These are phyloP conservation scores for Nomada lathburiana DNA, from an alignment of 2,888 invertebrate genomes.

Conservation along the genomic window DNA sequence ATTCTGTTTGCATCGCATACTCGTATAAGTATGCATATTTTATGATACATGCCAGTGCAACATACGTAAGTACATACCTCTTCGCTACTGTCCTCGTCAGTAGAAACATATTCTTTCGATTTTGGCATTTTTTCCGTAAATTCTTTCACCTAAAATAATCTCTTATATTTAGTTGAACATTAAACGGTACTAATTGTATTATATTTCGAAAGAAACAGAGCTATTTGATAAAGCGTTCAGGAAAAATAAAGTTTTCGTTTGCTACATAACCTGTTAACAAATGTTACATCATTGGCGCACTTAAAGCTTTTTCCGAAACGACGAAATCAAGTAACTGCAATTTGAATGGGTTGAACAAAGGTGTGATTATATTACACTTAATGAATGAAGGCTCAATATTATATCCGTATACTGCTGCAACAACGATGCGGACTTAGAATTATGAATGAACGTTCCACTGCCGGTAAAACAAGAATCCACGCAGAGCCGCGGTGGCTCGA, in stretches of 20 bases:
- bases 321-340: too few relatives aligned
- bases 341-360: too few relatives aligned
- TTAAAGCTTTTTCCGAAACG: neutral
- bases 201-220: neutral
- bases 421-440: neutral
- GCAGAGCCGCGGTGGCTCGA: too few relatives aligned
- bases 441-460: neutral
- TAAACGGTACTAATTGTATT: neutral
- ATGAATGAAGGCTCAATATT: neutral
- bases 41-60: neutral
- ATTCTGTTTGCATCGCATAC: too few relatives aligned
- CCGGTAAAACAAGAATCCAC: too few relatives aligned
- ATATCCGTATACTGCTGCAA: neutral
- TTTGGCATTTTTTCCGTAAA: conserved; percentile 77
- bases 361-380: neutral
- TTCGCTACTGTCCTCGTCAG: conserved; percentile 72
- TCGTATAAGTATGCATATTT: too few relatives aligned
- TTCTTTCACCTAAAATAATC: conserved; percentile 1
- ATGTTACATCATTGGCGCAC: neutral
- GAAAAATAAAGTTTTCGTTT: neutral
- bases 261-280: conserved; percentile 1
- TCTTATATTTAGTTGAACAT: neutral
- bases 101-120: conserved; percentile 78
- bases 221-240: neutral
- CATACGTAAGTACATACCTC: conserved; percentile 57